A percentile compares a stretch with the other conserved stretches of the same genome.
Conservation (phyloP, 2,797 vertebrate species). For the Poecilia wingei region DNA sequence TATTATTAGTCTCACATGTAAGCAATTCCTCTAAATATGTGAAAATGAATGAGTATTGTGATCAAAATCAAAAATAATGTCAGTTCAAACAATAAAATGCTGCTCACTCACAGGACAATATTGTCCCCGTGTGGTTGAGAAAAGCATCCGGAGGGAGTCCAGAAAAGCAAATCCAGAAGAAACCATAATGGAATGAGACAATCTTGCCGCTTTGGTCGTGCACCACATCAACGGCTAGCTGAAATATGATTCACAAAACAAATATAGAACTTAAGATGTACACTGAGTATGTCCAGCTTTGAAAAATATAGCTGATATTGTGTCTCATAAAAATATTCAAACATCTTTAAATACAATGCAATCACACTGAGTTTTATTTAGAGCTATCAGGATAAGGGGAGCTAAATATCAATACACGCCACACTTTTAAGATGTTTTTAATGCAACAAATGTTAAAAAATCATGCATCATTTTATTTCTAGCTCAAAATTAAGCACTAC, state of each 20-base stretch:
- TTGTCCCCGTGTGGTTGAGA: slow-evolving; percentile 80
- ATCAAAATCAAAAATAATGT: background rate
- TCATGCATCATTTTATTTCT: background rate
- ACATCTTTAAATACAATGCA: background rate
- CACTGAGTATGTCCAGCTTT: background rate
- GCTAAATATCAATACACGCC: background rate
- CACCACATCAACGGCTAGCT: slow-evolving; percentile 63
- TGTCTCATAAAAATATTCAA: background rate
- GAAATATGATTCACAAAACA: slow-evolving; percentile 18
- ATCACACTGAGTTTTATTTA: background rate
- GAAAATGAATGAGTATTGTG: background rate
- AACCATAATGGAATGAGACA: slow-evolving; percentile 91
- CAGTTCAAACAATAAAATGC: background rate
- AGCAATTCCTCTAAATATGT: background rate
- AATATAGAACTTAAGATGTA: background rate
- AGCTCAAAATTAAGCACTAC: background rate
- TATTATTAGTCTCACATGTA: background rate
- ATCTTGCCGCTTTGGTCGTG: slow-evolving; percentile 32
- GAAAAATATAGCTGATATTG: background rate
- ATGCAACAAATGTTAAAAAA: background rate
- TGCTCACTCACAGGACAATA: slow-evolving; percentile 92
- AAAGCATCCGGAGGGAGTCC: slow-evolving; percentile 66
- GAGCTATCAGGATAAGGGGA: background rate
- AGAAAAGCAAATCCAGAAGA: slow-evolving; percentile 96
- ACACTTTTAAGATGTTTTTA: background rate